A percentile compares a stretch with the other conserved stretches of the same genome.
Evolutionary conservation across 1,140 invertebrate genomes (phyloP).

Genomic region (Bilobella aurantiaca): DNA sequence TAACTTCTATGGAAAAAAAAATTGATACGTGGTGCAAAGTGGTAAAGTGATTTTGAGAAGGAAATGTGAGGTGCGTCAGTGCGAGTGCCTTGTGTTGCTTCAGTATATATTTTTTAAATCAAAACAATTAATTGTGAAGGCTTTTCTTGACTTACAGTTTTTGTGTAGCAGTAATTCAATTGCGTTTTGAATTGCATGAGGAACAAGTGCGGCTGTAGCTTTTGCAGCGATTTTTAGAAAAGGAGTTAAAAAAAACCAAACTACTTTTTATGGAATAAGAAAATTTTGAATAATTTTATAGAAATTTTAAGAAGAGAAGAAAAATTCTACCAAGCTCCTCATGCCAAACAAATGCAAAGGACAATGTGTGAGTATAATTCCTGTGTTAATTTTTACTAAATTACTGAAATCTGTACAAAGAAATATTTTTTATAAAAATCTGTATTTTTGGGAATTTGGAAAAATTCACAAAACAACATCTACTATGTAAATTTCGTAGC

Average conservation of each 20-base stretch:
- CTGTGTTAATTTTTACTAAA: too few species aligned
- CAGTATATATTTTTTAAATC: neutral
- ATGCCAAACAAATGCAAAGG: neutral
- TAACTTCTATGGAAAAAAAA: neutral
- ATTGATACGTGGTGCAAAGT: neutral
- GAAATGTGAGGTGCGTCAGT: constrained; percentile 9
- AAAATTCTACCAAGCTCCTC: too few species aligned
- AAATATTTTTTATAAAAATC: too few species aligned
- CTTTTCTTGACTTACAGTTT: neutral
- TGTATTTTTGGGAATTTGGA: too few species aligned
- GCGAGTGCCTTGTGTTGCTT: constrained; percentile 25
- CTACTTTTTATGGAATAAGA: neutral
- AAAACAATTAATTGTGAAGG: neutral
- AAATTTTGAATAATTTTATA: neutral
- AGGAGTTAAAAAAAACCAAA: neutral
- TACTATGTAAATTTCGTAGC: too few species aligned
- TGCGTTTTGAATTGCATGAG: neutral
- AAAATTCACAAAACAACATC: too few species aligned
- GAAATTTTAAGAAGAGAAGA: neutral
- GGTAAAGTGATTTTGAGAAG: constrained; percentile 4
- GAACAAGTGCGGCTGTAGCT: too few species aligned
- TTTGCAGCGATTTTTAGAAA: neutral
- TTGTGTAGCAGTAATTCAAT: neutral
- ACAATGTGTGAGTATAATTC: too few species aligned
- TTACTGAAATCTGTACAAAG: too few species aligned